Evolutionary conservation across 2,113 vertebrate genomes (phyloP).

Genomic region (Charadrius vociferus): DNA sequence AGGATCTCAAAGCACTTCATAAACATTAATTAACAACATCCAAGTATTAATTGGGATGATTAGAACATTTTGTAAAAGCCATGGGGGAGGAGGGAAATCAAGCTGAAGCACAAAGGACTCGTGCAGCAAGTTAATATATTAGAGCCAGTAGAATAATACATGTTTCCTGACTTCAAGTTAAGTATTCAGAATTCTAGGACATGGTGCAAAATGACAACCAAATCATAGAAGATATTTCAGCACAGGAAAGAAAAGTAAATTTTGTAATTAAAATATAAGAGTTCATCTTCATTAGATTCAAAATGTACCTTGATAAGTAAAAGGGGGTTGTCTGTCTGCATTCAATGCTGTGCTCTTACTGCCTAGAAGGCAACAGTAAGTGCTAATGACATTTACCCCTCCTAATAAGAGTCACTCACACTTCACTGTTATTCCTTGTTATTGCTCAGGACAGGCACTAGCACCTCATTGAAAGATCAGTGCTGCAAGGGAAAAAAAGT

Average conservation of each 20-base stretch:
- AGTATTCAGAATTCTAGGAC: background rate
- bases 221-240: background rate
- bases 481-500: conserved; percentile 73
- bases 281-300: conserved; percentile 36
- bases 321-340: conserved; percentile 20
- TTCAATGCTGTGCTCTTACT: conserved; percentile 43
- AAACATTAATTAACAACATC: conserved; percentile 49
- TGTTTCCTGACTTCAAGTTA: background rate
- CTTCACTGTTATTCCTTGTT: conserved; percentile 76
- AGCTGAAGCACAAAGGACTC: conserved; percentile 31
- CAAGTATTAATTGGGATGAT: conserved; percentile 48
- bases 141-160: background rate
- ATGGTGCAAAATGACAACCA: background rate
- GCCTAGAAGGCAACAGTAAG: conserved; percentile 67
- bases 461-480: conserved; percentile 78
- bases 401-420: conserved; percentile 77
- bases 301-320: conserved; percentile 39
- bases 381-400: conserved; percentile 77
- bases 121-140: conserved; percentile 2
- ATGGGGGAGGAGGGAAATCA: conserved; percentile 2
- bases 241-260: conserved; percentile 1
- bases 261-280: conserved; percentile 69
- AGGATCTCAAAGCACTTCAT: conserved; percentile 49
- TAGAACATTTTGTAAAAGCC: conserved; percentile 43
- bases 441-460: conserved; percentile 76